Conservation (phyloP, 2,888 invertebrate species). For the Sesia apiformis region DNA sequence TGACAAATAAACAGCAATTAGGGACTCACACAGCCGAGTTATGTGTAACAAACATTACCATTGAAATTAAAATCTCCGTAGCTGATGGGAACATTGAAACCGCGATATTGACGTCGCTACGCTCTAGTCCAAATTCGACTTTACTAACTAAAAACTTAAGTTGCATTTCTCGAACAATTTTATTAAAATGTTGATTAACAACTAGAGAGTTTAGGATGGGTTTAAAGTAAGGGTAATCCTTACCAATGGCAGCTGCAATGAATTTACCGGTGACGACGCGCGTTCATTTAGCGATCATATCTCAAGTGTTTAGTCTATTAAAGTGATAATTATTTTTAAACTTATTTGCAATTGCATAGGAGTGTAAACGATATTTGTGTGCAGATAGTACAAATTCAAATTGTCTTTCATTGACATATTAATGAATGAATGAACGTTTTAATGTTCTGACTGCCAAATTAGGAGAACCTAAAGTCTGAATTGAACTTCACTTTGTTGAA, state of each 20-base stretch:
- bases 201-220: too few species aligned
- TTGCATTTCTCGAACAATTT: not conserved
- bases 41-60: conserved; percentile 1
- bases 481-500: too few species aligned
- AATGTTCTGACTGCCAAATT: too few species aligned
- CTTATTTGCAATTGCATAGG: too few species aligned
- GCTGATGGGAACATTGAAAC: conserved; percentile 11
- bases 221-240: not conserved
- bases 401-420: too few species aligned
- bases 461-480: too few species aligned
- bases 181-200: too few species aligned
- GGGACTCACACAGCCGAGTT: not conserved
- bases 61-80: conserved; percentile 17
- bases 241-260: not conserved
- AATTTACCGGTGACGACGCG: not conserved
- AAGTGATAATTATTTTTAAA: conserved; percentile 27
- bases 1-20: conserved; percentile 19
- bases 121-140: not conserved
- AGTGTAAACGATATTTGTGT: too few species aligned
- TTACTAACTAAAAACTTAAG: not conserved
- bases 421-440: too few species aligned
- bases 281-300: conserved; percentile 16
- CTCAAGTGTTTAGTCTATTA: conserved; percentile 16
- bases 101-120: not conserved
- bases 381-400: too few species aligned